Percentiles rank a stretch among this genome's conserved stretches.
These are phyloP conservation scores for Diogma glabrata DNA, from an alignment of 2,888 invertebrate genomes.

Conservation along the genomic window DNA sequence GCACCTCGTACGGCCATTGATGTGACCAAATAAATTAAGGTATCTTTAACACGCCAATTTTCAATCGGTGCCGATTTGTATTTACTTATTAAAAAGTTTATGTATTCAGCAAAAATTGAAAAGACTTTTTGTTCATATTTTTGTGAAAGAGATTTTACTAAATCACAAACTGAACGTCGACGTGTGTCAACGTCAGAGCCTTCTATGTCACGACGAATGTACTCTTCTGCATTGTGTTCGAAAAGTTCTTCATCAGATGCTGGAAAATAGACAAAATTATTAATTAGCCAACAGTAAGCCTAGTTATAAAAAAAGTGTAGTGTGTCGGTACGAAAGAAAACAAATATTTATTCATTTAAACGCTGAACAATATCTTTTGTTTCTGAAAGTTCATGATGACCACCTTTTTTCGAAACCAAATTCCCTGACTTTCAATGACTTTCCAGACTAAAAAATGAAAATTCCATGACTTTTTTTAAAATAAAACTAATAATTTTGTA, in stretches of 20 bases:
- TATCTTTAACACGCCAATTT: conserved; percentile 92
- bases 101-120: conserved; percentile 76
- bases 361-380: too few relatives aligned
- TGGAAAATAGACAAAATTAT: conserved; percentile 34
- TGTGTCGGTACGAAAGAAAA: too few relatives aligned
- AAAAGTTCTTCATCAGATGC: conserved; percentile 92
- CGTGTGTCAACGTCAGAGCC: conserved; percentile 97
- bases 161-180: conserved; percentile 90
- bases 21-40: conserved; percentile 91
- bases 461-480: too few relatives aligned
- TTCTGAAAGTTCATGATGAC: too few relatives aligned
- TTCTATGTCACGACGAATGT: conserved; percentile 91
- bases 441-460: too few relatives aligned
- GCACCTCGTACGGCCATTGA: conserved; percentile 83
- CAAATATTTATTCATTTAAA: too few relatives aligned
- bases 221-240: conserved; percentile 97
- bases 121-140: conserved; percentile 83
- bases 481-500: too few relatives aligned
- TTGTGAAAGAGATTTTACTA: conserved; percentile 81
- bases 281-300: too few relatives aligned
- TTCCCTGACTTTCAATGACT: too few relatives aligned
- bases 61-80: conserved; percentile 61
- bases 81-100: conserved; percentile 48
- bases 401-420: too few relatives aligned
- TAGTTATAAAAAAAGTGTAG: too few relatives aligned